Percentiles rank a stretch among this genome's conserved stretches.
Evolutionary conservation across 2,888 invertebrate genomes (phyloP).

Genomic region (Rhynchonema sp.): DNA sequence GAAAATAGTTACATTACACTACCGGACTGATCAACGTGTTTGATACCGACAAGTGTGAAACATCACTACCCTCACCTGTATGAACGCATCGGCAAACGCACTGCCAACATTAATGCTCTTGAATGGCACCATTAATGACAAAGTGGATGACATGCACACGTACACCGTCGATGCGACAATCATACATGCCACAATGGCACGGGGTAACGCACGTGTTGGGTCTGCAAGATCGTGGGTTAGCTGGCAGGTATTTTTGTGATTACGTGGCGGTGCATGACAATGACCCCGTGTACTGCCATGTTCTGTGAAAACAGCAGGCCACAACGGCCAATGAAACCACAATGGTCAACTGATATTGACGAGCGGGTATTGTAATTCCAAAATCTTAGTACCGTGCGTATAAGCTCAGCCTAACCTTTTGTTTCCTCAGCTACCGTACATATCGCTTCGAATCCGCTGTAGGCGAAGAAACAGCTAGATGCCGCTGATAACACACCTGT

Average conservation of each 20-base stretch:
- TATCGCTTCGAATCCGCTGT: neutral
- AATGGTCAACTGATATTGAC: too few species aligned
- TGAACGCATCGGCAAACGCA: neutral
- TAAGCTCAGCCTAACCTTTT: too few species aligned
- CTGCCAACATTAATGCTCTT: neutral
- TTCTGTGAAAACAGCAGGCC: too few species aligned
- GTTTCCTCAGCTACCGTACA: neutral
- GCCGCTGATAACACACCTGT: neutral
- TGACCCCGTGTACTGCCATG: too few species aligned
- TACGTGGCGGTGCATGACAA: too few species aligned
- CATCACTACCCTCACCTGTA: neutral
- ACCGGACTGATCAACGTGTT: too few species aligned
- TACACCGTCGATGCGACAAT: neutral
- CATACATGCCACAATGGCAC: neutral
- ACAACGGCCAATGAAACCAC: too few species aligned
- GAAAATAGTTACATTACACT: too few species aligned
- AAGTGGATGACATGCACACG: neutral
- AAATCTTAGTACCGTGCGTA: too few species aligned
- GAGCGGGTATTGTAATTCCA: too few species aligned
- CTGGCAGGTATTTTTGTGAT: too few species aligned
- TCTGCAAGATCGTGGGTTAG: neutral
- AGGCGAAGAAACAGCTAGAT: neutral
- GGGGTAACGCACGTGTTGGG: neutral
- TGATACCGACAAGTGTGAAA: too few species aligned
- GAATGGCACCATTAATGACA: neutral